Evolutionary conservation across 1,140 invertebrate species (phyloP), one percentile per base, ranked within the genome.

Genomic region (Lepidurus couesii): DNA sequence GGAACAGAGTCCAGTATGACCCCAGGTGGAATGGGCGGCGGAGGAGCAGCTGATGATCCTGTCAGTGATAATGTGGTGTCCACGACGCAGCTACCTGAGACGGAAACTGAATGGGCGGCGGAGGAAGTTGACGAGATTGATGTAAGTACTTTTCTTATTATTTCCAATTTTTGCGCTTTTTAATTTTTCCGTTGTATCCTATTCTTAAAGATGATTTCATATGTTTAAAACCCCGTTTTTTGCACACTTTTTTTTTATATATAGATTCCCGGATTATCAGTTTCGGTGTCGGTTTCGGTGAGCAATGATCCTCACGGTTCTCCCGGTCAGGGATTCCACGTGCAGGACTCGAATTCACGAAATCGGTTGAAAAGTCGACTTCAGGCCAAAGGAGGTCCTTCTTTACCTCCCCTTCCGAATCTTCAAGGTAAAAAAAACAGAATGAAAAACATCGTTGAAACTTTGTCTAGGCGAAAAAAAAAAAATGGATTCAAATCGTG

Each of bases 81-180:
- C 9, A 87, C 87, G 42, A 86, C 87, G 7, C 84, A 83, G 44
- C 82, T 83, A 7, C 84, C 87, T 11, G 88, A 89, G 77, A 83
- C 83, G 73, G 86, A 86, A 77, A 82, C 82, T 10, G 85, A 80
- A 44, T 84, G 86, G 82, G 86, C 88, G 53, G 83, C 87, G 45
- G 91, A 90, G 85, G 88, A 90, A 78, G 91, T 92, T 79, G 90
- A 92, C 80, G 90, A 92, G 44, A 89, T 90, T 81, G 91, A 92
- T 81, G 85, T 91, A 8, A 88, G 89, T 81, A 86, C 87, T 73
- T 82, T 82, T 81, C 74, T 78, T 73, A 3, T 34, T 34, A 34
- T 34, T 81, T 65, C 53, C 7, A 65, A n/a, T 65, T 16, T 65
- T 0, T 47, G 45, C 16, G 13, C 79, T 79, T 44, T 75, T 65